A percentile compares a stretch with the other conserved stretches of the same genome.
These are phyloP conservation scores for Erpornis zantholeuca DNA, from an alignment of 2,113 vertebrate genomes.

Conservation along the genomic window DNA sequence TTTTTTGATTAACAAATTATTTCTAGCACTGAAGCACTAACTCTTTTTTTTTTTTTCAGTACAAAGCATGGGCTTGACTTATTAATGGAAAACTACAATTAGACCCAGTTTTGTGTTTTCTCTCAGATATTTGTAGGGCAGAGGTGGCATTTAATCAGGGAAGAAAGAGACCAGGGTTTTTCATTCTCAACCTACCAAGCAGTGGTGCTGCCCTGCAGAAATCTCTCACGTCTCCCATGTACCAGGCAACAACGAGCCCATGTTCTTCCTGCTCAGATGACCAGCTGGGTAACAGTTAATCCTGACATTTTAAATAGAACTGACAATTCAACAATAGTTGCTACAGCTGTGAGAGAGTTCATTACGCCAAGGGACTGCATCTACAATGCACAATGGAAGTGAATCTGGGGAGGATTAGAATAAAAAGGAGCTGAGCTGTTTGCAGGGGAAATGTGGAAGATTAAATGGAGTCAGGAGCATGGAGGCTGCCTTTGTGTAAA, in stretches of 20 bases:
- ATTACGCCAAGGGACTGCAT: not conserved
- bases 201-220: not conserved
- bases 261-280: not conserved
- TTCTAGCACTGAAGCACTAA: not conserved
- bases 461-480: not conserved
- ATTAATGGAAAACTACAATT: not conserved
- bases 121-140: not conserved
- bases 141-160: not conserved
- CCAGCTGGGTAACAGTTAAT: slow-evolving; percentile 13
- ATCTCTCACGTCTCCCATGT: not conserved
- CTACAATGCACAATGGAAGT: not conserved
- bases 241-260: not conserved
- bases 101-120: not conserved
- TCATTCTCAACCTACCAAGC: not conserved
- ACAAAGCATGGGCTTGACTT: not conserved
- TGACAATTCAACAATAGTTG: not conserved
- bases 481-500: not conserved
- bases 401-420: not conserved
- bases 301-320: slow-evolving; percentile 17
- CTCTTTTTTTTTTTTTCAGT: not conserved
- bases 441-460: not conserved
- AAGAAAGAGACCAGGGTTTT: not conserved
- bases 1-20: not conserved
- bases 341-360: not conserved
- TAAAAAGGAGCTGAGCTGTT: not conserved